phyloP scores from a whole-genome alignment of 2,888 invertebrate species.

The Patella depressa region DNA sequence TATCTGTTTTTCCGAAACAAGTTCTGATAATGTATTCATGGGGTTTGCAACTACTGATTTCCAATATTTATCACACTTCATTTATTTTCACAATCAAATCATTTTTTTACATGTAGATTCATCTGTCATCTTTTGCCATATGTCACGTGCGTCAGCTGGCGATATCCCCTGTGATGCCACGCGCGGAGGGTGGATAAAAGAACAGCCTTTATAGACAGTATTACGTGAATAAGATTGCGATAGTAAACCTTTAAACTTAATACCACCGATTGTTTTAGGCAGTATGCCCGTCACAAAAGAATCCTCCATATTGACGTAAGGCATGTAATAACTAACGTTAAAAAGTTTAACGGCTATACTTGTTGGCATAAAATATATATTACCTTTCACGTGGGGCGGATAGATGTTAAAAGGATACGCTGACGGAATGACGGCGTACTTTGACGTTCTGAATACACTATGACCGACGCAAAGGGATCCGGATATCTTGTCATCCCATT shows the following conservation, averaged over 20 bases:
- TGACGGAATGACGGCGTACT: conserved; percentile 39
- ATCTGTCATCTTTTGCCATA: not conserved
- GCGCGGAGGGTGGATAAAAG: not conserved
- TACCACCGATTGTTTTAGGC: conserved; percentile 31
- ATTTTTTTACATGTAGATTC: not conserved
- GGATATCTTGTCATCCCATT: not conserved
- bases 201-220: not conserved
- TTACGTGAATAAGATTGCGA: not conserved
- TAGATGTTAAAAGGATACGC: conserved; percentile 43
- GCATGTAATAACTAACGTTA: conserved; percentile 44
- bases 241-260: not conserved
- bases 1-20: too few relatives aligned
- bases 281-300: conserved; percentile 55
- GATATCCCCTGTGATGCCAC: too few relatives aligned
- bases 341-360: conserved; percentile 41
- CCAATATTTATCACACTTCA: too few relatives aligned
- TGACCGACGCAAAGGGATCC: conserved; percentile 13
- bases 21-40: too few relatives aligned
- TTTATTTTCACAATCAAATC: too few relatives aligned
- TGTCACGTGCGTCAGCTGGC: too few relatives aligned
- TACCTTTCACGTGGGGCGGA: conserved; percentile 48
- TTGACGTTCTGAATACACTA: conserved; percentile 37
- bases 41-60: too few relatives aligned
- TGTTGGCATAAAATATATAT: conserved; percentile 49
- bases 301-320: conserved; percentile 54